Percentiles rank a stretch among this genome's conserved stretches.
Conservation (phyloP, 2,113 vertebrate genomes). For the Penelope pileata region DNA sequence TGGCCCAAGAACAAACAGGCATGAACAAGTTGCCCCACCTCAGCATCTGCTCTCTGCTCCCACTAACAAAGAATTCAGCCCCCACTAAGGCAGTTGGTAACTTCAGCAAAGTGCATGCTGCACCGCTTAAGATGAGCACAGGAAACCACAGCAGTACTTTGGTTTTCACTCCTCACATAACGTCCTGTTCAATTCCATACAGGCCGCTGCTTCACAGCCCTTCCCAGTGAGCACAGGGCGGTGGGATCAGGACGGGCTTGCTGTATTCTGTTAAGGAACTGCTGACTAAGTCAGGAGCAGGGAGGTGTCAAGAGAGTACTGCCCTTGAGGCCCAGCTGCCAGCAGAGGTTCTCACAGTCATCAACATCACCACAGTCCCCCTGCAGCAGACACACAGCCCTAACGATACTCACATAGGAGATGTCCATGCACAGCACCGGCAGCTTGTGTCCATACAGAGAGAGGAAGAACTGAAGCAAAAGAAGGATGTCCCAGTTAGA, state of each 20-base stretch:
- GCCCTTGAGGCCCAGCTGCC: not conserved
- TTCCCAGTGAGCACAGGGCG: not conserved
- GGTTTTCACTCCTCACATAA: not conserved
- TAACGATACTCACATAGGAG: slow-evolving; percentile 87
- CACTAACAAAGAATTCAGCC: not conserved
- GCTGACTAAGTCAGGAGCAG: not conserved
- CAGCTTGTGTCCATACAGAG: slow-evolving; percentile 96
- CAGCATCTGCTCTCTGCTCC: not conserved
- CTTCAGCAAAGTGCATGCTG: not conserved
- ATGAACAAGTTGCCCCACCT: not conserved
- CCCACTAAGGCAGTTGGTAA: not conserved
- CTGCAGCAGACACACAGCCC: not conserved
- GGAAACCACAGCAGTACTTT: not conserved
- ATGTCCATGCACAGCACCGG: slow-evolving; percentile 97
- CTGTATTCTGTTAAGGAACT: not conserved
- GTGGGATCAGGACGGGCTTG: not conserved
- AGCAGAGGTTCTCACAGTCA: not conserved
- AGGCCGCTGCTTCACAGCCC: accelerated
- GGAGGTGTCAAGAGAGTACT: not conserved
- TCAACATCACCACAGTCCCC: not conserved
- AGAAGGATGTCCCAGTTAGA: not conserved
- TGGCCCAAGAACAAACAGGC: not conserved
- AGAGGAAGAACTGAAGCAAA: slow-evolving; percentile 90
- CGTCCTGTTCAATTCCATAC: not conserved
- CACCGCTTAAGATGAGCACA: not conserved